Conservation (phyloP, 2,113 vertebrate genomes). For the Patagioenas fasciata region DNA sequence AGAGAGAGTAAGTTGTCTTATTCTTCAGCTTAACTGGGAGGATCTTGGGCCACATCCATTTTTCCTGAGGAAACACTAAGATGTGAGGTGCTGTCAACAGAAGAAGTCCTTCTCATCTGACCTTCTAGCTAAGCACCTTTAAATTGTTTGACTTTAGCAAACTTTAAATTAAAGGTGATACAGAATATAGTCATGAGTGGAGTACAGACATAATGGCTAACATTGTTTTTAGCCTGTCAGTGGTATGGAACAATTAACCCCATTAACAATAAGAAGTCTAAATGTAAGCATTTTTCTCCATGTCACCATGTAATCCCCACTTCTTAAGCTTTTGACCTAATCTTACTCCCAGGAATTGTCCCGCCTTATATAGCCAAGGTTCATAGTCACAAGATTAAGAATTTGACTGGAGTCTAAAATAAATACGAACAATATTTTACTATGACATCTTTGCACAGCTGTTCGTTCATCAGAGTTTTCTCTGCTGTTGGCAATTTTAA, state of each 20-base stretch:
- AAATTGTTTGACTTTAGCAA: neutral
- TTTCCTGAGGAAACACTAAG: neutral
- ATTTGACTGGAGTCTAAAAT: neutral
- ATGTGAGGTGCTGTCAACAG: neutral
- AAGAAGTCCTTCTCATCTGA: neutral
- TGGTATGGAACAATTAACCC: neutral
- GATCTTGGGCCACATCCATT: neutral
- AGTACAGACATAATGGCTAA: neutral
- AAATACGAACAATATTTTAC: neutral
- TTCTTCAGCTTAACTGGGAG: neutral
- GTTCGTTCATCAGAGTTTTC: neutral
- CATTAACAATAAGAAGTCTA: neutral
- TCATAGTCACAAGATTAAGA: neutral
- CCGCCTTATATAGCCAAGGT: neutral
- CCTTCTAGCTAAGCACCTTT: neutral
- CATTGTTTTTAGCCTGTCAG: neutral
- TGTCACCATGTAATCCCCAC: neutral
- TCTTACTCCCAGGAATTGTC: neutral
- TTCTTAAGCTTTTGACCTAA: neutral
- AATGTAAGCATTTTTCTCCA: neutral
- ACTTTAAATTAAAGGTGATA: neutral
- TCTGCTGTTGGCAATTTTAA: neutral
- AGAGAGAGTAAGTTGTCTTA: neutral
- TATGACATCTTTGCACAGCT: neutral
- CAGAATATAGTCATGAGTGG: neutral